Conservation (phyloP, 2,113 vertebrate genomes). For the Spheniscus mendiculus region DNA sequence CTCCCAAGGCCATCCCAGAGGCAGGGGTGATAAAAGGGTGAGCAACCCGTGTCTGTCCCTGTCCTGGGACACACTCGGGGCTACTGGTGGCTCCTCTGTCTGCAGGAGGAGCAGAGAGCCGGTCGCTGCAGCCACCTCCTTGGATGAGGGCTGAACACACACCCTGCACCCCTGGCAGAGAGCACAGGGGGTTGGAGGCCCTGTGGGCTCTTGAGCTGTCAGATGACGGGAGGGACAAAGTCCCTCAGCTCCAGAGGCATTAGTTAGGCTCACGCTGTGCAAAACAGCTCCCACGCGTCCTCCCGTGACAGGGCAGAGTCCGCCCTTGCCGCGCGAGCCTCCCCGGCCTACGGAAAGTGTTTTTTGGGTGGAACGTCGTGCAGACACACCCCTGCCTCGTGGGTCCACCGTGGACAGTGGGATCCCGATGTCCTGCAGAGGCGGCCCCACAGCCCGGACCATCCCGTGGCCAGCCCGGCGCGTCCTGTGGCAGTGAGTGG, state of each 20-base stretch:
- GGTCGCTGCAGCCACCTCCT: not conserved
- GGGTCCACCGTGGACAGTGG: not conserved
- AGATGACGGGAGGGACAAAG: not conserved
- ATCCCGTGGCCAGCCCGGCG: rapidly evolving
- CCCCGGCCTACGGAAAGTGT: no score
- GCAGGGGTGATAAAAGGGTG: not conserved
- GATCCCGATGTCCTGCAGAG: not conserved
- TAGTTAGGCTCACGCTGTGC: not conserved
- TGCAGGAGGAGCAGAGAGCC: not conserved
- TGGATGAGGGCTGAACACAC: no score
- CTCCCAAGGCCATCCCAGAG: not conserved
- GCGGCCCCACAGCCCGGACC: not conserved
- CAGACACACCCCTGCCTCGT: not conserved
- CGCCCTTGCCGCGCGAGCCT: rapidly evolving
- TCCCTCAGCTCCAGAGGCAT: not conserved
- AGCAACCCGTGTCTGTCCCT: not conserved
- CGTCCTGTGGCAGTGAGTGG: not conserved
- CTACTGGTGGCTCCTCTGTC: not conserved
- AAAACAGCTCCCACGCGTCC: not conserved
- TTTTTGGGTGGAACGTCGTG: not conserved
- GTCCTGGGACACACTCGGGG: not conserved
- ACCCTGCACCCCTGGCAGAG: not conserved
- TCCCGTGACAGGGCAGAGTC: not conserved
- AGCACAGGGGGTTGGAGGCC: no score
- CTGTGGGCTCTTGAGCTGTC: not conserved